Base-by-base conservation (phyloP, 2,113 vertebrate genomes). In the Merops nubicus region DNA sequence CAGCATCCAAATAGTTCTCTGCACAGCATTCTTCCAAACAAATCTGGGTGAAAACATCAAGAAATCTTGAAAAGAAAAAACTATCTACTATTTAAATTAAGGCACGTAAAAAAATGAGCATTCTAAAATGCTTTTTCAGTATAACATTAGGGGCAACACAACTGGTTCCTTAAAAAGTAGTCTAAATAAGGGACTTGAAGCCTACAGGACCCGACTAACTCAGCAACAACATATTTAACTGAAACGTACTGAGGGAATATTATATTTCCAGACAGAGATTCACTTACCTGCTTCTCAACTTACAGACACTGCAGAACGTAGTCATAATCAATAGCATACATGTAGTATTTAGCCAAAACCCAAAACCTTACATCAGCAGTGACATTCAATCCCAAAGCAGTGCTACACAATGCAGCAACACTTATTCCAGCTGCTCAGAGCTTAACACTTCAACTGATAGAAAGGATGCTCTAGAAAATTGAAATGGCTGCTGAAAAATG, bases 401-500 rank as follows among this genome's bases (percentile, higher is more conserved):
- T 8, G 33, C 69, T 38, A 57, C 54, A 15, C 4, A 19, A 69
- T 21, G 31, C 33, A 38, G 51, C 51, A 84, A 63, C 38, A 28
- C 50, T 90, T 85, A 42, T 1, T 62, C 79, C 22, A 47, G 50
- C 42, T 96, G 82, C 34, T 93, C 78, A 83, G 59, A 73, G 63
- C 59, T 78, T n/a, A 74, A 45, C 54, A 57, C 72, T 57, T 60
- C 9, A 57, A 42, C 22, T 59, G 82, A 79, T 33, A 90, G 42
- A 80, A 67, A 90, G 88, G 50, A 91, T 50, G 67, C 85, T 94
- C 89, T 69, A 85, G 53, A 94, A 96, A 95, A 95, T 31, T 67
- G 74, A 93, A 96, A 91, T 88, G 51, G 54, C 51, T 74, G 70
- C 78, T 96, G 78, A 88, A 88, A 97, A 94, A 90, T n/a, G 68